Evolutionary conservation across 1,140 invertebrate genomes (phyloP).

Genomic region (Wiebesia pumilae): DNA sequence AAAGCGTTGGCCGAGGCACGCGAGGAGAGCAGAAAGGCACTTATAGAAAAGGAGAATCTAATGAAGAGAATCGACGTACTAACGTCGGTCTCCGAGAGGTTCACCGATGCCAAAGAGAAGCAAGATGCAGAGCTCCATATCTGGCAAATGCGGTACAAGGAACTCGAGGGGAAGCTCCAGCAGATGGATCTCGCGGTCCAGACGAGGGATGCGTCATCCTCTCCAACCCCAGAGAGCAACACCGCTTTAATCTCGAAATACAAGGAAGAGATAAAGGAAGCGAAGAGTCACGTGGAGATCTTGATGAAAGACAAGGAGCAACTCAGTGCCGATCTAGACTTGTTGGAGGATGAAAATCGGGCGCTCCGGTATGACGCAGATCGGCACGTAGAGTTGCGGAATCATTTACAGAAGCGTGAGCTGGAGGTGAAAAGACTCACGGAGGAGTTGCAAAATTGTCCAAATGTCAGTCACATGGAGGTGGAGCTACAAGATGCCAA

Average conservation of each 20-base stretch:
- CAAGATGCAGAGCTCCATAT: conserved; percentile 81
- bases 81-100: conserved; percentile 84
- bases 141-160: conserved; percentile 81
- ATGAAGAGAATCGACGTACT: conserved; percentile 84
- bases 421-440: conserved; percentile 69
- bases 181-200: not conserved
- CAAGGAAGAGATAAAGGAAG: conserved; percentile 70
- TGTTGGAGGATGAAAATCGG: no score
- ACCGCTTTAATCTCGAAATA: conserved; percentile 55
- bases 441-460: conserved; percentile 73
- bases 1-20: conserved; percentile 78
- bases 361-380: conserved; percentile 57
- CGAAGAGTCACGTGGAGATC: conserved; percentile 77
- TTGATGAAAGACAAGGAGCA: conserved; percentile 83
- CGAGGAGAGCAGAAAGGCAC: conserved; percentile 77
- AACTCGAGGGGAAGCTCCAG: conserved; percentile 79
- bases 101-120: conserved; percentile 86
- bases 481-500: not conserved
- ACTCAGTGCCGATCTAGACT: no score
- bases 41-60: conserved; percentile 80
- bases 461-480: conserved; percentile 8
- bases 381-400: not conserved
- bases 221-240: conserved; percentile 35
- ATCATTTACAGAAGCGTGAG: conserved; percentile 51
- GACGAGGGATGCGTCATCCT: conserved; percentile 1